Evolutionary conservation across 2,888 invertebrate genomes (phyloP), one percentile per base, ranked within the genome.

Genomic region (Toxonevra muliebris): DNA sequence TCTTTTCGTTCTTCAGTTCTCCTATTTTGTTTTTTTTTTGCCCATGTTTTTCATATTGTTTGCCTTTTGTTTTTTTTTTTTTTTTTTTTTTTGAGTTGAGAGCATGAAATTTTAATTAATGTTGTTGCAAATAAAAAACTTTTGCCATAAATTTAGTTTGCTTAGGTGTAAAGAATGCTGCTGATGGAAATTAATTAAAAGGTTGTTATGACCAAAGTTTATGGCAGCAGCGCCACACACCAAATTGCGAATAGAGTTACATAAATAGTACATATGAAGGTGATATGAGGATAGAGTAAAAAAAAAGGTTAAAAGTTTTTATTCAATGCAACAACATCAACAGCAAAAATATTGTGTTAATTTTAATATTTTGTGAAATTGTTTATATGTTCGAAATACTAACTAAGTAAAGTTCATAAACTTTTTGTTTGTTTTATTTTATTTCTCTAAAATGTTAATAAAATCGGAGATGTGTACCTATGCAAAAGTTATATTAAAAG

Each of bases 31-130:
- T 30, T 30, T 30, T 30, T 30, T 7, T 4, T 30, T 30, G 7
- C 30, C 3, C n/a, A n/a, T n/a, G n/a, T n/a, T n/a, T n/a, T n/a
- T n/a, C 13, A 13, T 13, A 45, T 11, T 13, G 45, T 45, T 45
- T 1, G 45, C 45, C 13, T 11, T 45, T 13, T 48, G 48, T 1
- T 5, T 48, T 13, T 15, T n/a, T 7, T 48, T 48, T 48, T 48
- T 7, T 48, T 48, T 48, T 48, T 7, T 48, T 48, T 48, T 4
- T 48, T n/a, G 15, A 48, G 11, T 48, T 48, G 53, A 41, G 48
- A 54, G 66, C 61, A 68, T 66, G 61, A 68, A 69, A 69, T 72
- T 71, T 71, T 74, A 72, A 74, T 71, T 71, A 74, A 72, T 71
- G 68, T 61, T 69, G 61, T 68, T 69, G 61, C 62, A 59, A 69